These are phyloP conservation scores for Micronycteris hirsuta DNA, from an alignment of 2,113 vertebrate genomes.

Conservation along the genomic window DNA sequence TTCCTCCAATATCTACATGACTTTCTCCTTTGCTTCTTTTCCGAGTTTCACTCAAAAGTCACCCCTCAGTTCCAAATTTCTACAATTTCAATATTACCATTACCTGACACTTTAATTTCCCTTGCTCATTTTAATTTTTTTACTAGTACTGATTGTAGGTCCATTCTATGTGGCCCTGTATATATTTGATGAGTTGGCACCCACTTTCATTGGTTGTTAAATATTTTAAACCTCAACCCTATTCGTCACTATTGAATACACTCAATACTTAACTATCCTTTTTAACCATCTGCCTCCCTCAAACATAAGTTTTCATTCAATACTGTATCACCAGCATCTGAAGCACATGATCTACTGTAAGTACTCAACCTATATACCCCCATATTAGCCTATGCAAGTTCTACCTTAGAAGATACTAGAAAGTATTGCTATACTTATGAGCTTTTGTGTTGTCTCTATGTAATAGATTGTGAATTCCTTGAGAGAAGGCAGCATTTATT, in stretches of 20 bases:
- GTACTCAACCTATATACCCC: accelerated
- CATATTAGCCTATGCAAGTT: neutral
- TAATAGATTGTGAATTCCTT: neutral
- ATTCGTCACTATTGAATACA: neutral
- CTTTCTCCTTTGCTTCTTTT: neutral
- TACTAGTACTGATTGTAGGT: neutral
- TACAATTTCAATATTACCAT: neutral
- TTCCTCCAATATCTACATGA: neutral
- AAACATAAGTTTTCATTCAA: neutral
- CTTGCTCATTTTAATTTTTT: neutral
- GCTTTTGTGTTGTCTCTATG: neutral
- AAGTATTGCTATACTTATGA: neutral
- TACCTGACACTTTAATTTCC: neutral
- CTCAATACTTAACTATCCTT: neutral
- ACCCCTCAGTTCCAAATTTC: neutral
- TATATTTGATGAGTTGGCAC: neutral
- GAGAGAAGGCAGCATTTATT: neutral
- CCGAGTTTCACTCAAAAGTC: neutral
- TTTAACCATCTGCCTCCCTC: neutral
- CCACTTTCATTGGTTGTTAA: neutral
- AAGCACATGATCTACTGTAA: neutral
- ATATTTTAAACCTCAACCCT: neutral
- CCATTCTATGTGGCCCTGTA: neutral
- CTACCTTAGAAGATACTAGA: neutral
- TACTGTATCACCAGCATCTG: neutral